phyloP scores from a whole-genome alignment of 2,113 vertebrate genomes.

The Rhinopithecus roxellana region DNA sequence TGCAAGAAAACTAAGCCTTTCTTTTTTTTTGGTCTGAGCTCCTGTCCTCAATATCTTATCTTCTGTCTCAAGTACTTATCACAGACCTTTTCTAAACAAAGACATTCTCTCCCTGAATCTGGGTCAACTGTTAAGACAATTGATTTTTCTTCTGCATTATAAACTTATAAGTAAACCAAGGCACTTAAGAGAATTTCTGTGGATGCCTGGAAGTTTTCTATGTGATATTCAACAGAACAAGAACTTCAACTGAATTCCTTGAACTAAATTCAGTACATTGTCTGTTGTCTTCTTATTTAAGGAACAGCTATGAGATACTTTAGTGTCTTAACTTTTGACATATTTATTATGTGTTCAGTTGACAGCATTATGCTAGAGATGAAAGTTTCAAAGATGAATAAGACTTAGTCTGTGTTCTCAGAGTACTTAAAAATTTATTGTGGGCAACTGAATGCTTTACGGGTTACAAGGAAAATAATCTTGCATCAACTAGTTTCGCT shows the following conservation, averaged over 20 bases:
- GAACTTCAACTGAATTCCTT: not conserved
- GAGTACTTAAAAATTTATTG: conserved; percentile 30
- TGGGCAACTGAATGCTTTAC: not conserved
- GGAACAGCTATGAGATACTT: not conserved
- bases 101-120: not conserved
- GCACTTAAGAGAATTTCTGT: not conserved
- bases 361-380: not conserved
- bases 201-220: not conserved
- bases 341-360: conserved; percentile 5
- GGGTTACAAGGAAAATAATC: not conserved
- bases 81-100: conserved; percentile 34
- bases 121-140: not conserved
- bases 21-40: not conserved
- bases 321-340: not conserved
- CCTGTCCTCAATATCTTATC: not conserved
- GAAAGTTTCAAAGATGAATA: conserved; percentile 44
- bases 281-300: not conserved
- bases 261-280: not conserved
- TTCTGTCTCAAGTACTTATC: not conserved
- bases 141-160: not conserved
- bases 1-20: not conserved
- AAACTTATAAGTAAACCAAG: not conserved
- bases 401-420: not conserved
- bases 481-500: not conserved
- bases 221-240: not conserved